phyloP scores from a whole-genome alignment of 35 echinoderm and acorn worm species.

The Lytechinus pictus region DNA sequence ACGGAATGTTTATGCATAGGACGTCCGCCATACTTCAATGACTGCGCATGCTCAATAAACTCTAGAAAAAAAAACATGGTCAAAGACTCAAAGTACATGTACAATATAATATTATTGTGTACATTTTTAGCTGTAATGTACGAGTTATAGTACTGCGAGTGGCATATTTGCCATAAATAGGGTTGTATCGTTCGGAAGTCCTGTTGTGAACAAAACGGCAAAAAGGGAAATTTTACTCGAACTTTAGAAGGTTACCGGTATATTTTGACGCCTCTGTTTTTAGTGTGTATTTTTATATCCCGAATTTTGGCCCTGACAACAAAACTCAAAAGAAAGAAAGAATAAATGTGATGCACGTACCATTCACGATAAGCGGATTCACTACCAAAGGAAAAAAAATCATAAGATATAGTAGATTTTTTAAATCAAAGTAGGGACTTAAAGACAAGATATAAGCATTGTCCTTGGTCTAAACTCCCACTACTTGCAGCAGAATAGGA shows the following conservation, averaged over 20 bases:
- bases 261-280: slow-evolving; percentile 4
- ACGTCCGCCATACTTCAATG: slow-evolving; percentile 54
- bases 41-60: slow-evolving; percentile 47
- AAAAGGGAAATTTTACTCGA: not conserved
- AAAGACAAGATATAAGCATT: no score
- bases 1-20: slow-evolving; percentile 55
- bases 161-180: not conserved
- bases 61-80: not conserved
- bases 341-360: not conserved
- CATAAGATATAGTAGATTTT: no score
- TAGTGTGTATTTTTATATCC: not conserved
- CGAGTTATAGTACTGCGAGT: not conserved
- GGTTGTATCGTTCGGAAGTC: not conserved
- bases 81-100: not conserved
- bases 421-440: no score
- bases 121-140: not conserved
- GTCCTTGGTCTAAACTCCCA: no score
- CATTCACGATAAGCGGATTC: no score
- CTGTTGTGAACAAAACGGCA: not conserved
- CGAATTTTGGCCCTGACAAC: not conserved
- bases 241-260: slow-evolving; percentile 1
- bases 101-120: not conserved
- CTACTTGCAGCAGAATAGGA: no score
- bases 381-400: no score
- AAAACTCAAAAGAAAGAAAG: not conserved